Conservation (phyloP, 2,797 vertebrate genomes). For the Phoeniculus purpureus region DNA sequence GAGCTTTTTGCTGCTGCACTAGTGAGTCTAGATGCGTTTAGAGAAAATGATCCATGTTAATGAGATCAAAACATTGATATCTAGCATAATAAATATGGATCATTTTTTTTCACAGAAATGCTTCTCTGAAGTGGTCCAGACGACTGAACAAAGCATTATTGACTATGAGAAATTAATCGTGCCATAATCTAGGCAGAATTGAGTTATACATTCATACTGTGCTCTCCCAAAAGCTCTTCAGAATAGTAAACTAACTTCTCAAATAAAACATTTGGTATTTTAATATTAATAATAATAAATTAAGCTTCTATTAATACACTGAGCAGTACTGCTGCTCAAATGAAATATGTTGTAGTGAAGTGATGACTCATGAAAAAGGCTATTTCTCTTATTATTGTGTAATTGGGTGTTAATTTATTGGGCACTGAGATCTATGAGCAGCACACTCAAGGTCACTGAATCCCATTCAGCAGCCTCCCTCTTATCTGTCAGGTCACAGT, state of each 20-base stretch:
- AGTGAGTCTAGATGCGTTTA: conserved; percentile 49
- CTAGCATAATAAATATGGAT: conserved; percentile 65
- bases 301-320: conserved; percentile 53
- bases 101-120: conserved; percentile 60
- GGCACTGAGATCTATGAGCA: background rate
- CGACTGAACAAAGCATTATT: conserved; percentile 27
- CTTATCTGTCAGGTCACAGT: background rate
- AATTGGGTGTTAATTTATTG: conserved; percentile 48
- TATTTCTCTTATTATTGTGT: background rate
- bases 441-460: background rate
- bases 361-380: conserved; percentile 25
- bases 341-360: conserved; percentile 29
- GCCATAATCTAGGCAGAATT: conserved; percentile 18
- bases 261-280: conserved; percentile 66
- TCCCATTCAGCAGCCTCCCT: background rate
- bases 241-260: conserved; percentile 33
- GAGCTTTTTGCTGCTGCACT: conserved; percentile 45
- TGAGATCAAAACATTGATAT: conserved; percentile 71
- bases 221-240: conserved; percentile 8
- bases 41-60: conserved; percentile 68
- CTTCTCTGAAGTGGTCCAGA: conserved; percentile 50
- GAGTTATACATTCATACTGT: conserved; percentile 32
- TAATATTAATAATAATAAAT: conserved; percentile 70
- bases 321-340: conserved; percentile 19
- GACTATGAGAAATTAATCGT: conserved; percentile 40